Evolutionary conservation across 2,797 vertebrate species (phyloP).

Genomic region (Cacajao melanocephalus): DNA sequence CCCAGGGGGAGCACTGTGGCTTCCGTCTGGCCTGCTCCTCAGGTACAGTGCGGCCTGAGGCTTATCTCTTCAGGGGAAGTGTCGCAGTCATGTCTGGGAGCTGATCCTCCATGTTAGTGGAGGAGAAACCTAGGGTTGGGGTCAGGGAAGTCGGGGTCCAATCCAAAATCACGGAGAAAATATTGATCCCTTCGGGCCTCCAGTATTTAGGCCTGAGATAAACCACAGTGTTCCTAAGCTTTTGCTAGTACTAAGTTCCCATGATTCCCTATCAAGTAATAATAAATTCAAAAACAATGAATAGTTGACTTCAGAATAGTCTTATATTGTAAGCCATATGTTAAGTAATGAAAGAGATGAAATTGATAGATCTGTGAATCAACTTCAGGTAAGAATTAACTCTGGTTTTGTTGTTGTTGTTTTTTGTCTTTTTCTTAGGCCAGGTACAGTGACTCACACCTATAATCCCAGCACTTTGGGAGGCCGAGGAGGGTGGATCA

Average conservation of each 20-base stretch:
- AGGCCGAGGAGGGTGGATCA: too few relatives aligned
- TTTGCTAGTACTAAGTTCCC: constrained; percentile 2
- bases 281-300: constrained; percentile 41
- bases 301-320: not conserved
- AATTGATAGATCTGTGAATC: not conserved
- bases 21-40: not conserved
- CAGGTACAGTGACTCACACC: fast-evolving
- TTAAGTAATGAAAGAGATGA: constrained; percentile 40
- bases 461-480: too few relatives aligned
- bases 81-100: not conserved
- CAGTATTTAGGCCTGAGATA: not conserved
- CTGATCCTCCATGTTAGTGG: too few relatives aligned
- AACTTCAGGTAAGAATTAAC: not conserved
- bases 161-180: not conserved
- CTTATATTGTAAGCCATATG: not conserved
- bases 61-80: not conserved
- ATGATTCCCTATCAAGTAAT: not conserved
- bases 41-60: not conserved
- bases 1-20: not conserved
- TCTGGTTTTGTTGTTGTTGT: too few relatives aligned
- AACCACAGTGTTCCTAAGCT: not conserved
- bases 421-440: too few relatives aligned
- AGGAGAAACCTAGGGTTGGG: not conserved
- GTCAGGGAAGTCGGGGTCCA: not conserved
- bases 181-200: not conserved